Conservation (phyloP, 1,140 invertebrate genomes). For the Bombus huntii region DNA sequence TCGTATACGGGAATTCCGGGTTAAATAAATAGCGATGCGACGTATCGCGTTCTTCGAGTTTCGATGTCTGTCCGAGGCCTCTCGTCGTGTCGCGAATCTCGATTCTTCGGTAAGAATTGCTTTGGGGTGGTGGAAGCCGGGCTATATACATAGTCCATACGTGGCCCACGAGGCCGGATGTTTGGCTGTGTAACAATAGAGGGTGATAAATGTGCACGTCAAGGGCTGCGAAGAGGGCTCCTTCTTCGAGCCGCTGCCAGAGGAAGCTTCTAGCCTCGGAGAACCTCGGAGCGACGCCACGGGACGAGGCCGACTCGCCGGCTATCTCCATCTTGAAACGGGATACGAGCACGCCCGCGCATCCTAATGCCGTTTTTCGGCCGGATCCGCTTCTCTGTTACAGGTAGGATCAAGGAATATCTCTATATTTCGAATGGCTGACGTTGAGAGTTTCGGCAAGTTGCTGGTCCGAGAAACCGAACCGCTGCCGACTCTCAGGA, state of each 20-base stretch:
- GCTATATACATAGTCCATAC: slow-evolving; percentile 34
- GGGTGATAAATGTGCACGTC: slow-evolving; percentile 79
- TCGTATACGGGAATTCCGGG: too few species aligned
- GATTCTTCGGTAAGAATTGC: slow-evolving; percentile 61
- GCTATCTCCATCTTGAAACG: slow-evolving; percentile 82
- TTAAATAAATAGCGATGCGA: not conserved
- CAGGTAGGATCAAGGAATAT: slow-evolving; percentile 35
- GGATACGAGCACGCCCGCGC: slow-evolving; percentile 77
- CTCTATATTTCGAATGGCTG: slow-evolving; percentile 17
- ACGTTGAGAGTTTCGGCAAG: slow-evolving; percentile 7
- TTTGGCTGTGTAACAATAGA: slow-evolving; percentile 77
- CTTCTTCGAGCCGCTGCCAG: slow-evolving; percentile 69
- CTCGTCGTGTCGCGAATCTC: slow-evolving; percentile 71
- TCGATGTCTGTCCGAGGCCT: not conserved
- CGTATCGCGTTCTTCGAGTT: not conserved
- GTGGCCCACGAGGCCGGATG: slow-evolving; percentile 76
- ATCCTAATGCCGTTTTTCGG: slow-evolving; percentile 76
- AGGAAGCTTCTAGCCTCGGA: slow-evolving; percentile 59
- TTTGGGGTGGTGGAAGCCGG: slow-evolving; percentile 20
- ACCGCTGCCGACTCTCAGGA: too few species aligned
- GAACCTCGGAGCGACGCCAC: slow-evolving; percentile 50
- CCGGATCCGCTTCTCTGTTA: slow-evolving; percentile 26
- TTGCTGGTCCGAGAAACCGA: not conserved
- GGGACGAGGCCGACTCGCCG: slow-evolving; percentile 46
- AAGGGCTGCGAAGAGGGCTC: slow-evolving; percentile 69